These are phyloP conservation scores for Neria commutata DNA, from an alignment of 2,888 invertebrate species.

Conservation along the genomic window DNA sequence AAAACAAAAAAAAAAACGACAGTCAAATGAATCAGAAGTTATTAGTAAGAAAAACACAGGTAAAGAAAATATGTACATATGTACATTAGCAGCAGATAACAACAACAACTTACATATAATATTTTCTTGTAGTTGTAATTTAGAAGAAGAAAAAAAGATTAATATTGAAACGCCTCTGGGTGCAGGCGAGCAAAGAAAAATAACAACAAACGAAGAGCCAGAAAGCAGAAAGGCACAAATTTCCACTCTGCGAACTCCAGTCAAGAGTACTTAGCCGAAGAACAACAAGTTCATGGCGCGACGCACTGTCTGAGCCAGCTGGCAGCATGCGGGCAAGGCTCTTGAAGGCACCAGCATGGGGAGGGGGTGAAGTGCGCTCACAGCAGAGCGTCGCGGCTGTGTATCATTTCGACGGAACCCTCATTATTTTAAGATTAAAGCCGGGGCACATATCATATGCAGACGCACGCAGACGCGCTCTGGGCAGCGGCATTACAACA, in stretches of 20 bases:
- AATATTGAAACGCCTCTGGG: conserved; percentile 40
- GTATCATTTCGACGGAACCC: background rate
- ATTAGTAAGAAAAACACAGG: background rate
- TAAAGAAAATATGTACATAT: background rate
- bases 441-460: background rate
- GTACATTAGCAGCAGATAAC: conserved; percentile 7
- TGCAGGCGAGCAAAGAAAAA: background rate
- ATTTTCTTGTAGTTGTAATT: conserved; percentile 33
- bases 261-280: conserved; percentile 17
- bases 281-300: conserved; percentile 36
- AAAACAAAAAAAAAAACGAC: conserved; percentile 19
- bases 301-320: conserved; percentile 31
- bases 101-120: conserved; percentile 12
- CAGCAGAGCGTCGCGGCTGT: background rate
- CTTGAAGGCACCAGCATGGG: background rate
- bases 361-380: background rate
- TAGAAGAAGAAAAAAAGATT: conserved; percentile 43
- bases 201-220: background rate
- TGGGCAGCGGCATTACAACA: no score
- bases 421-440: conserved; percentile 24
- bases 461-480: background rate
- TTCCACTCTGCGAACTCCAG: conserved; percentile 12
- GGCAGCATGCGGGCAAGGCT: background rate
- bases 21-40: background rate
- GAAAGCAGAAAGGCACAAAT: background rate